Base-by-base conservation (phyloP, 2,888 invertebrate genomes). In the Eupelmus urozonus region DNA sequence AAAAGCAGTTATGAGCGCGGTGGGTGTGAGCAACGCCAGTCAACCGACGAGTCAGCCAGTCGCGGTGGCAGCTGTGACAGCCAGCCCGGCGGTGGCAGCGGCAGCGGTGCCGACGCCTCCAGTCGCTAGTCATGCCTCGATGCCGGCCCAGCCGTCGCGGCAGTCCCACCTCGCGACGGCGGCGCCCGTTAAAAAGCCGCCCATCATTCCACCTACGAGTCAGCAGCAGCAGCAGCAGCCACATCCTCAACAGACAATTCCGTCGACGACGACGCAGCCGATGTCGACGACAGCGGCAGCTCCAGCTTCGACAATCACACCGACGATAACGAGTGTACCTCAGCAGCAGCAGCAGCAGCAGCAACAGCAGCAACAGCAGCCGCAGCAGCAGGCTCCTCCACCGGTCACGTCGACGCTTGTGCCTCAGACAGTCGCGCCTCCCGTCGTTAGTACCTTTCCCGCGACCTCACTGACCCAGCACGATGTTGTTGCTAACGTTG, bases 51-150 rank as follows among this genome's bases (percentile, higher is more conserved):
- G 29, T n/a, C 25, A 73, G 49, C 55, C 93, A 93, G 76, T 86
- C 90, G 91, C 91, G 42, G 91, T 90, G 81, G 90, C 91, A 65
- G 91, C 91, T 75, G 91, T 90, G 62, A 91, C 91, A 69, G 83
- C 84, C 75, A 85, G 77, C 49, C 53, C 77, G 23, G 57, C 63
- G 9, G 75, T 65, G 40, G 40, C 29, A 16, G 69, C 59, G 16
- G 34, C 76, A 7, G 20, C 69, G 5, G 62, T 49, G 4, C 87
- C 85, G 82, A 83, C 84, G 53, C 81, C 87, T 76, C 90, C 92
- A 51, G 85, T 88, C 66, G 87, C 89, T 60, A 89, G 88, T 85
- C 89, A 90, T 75, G 83, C 86, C 20, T 89, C 89, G 70, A 89
- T 90, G 87, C 89, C 90, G 53, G 87, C 88, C 3, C 90, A 90